Percentiles rank a stretch among this genome's conserved stretches.
Conservation (phyloP, 1,140 invertebrate genomes). For the Drosophila sulfurigaster region DNA sequence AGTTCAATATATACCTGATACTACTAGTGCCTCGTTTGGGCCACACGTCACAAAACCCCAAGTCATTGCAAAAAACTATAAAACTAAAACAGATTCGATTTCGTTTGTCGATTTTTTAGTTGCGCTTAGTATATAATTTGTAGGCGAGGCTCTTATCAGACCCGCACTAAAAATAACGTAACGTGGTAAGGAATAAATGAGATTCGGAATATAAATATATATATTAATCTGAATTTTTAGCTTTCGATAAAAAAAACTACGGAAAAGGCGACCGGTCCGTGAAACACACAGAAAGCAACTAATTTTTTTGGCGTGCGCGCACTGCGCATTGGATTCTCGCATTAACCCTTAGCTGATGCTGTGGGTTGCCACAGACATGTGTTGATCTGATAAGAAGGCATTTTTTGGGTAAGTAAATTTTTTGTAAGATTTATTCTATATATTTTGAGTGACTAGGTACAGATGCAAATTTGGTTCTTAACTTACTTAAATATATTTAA, state of each 20-base stretch:
- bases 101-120: conserved; percentile 13
- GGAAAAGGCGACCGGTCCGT: conserved; percentile 53
- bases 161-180: conserved; percentile 4
- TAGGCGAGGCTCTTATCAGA: conserved; percentile 7
- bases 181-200: not conserved
- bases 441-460: conserved; percentile 50
- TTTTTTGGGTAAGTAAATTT: conserved; percentile 45
- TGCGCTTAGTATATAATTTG: not conserved
- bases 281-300: conserved; percentile 50
- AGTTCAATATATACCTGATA: conserved; percentile 91
- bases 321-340: conserved; percentile 43
- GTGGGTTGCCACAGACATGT: not conserved
- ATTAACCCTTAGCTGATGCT: conserved; percentile 49
- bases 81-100: conserved; percentile 17
- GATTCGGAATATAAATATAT: conserved; percentile 20
- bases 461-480: conserved; percentile 45
- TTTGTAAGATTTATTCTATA: conserved; percentile 47
- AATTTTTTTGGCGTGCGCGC: conserved; percentile 19
- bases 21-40: conserved; percentile 98
- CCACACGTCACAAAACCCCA: conserved; percentile 99
- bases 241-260: conserved; percentile 20
- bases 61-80: conserved; percentile 87
- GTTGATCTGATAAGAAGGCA: not conserved
- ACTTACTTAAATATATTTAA: conserved; percentile 46
- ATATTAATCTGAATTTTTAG: conserved; percentile 14